Conservation (phyloP, 37 sponge, comb jelly and placozoan genomes). For the Beroe forskalii region DNA sequence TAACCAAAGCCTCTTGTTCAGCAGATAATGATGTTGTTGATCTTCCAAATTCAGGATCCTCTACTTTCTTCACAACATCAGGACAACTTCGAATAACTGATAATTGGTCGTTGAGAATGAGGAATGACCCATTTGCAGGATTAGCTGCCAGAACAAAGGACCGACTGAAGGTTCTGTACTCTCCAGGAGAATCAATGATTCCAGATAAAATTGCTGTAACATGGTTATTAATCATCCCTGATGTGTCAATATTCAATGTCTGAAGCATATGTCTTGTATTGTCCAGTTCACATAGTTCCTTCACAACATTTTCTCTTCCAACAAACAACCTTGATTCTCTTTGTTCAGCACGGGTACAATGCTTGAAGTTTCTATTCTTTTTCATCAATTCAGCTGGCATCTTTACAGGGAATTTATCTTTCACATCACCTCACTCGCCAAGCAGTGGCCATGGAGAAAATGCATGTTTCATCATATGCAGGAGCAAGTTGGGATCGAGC, state of each 20-base stretch:
- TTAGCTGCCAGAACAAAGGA: constrained; percentile 5
- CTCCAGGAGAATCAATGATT: background rate
- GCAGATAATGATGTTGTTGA: background rate
- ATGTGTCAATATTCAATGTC: constrained; percentile 21
- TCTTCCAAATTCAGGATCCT: background rate
- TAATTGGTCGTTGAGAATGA: constrained; percentile 41
- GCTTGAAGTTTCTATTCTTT: constrained; percentile 47
- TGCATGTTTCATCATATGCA: constrained; percentile 34
- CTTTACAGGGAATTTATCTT: background rate
- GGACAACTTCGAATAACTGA: background rate
- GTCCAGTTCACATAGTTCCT: constrained; percentile 15
- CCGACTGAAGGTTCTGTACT: constrained; percentile 6
- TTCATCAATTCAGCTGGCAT: constrained; percentile 45
- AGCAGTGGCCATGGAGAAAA: background rate
- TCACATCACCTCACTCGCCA: background rate
- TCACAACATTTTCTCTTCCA: constrained; percentile 44
- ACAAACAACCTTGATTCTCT: constrained; percentile 34
- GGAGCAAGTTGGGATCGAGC: background rate
- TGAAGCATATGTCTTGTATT: constrained; percentile 33
- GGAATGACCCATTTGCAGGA: constrained; percentile 41
- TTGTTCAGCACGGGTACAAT: constrained; percentile 14
- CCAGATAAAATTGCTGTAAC: constrained; percentile 43
- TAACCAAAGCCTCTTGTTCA: constrained; percentile 20
- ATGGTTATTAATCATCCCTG: constrained; percentile 14
- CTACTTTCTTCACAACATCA: constrained; percentile 12